Evolutionary conservation across 2,113 vertebrate genomes (phyloP).

Genomic region (Forbesichthys papilliferus): DNA sequence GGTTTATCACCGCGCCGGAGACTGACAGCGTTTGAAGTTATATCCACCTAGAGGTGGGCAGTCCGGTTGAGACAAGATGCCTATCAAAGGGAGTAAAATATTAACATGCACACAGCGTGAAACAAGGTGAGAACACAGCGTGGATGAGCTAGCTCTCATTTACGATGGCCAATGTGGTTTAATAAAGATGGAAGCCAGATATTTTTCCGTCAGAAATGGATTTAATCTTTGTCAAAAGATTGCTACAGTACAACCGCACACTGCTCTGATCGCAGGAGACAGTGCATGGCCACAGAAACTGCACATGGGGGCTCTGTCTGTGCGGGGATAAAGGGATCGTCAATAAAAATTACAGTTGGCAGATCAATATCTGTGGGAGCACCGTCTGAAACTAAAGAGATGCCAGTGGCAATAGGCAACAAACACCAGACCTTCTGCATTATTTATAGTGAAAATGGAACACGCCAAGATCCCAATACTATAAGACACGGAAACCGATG

Average conservation of each 20-base stretch:
- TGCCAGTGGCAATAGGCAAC: conserved; percentile 34
- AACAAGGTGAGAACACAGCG: conserved; percentile 18
- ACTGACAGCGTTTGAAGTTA: conserved; percentile 63
- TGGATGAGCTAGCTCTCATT: conserved; percentile 10
- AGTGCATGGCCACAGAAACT: not conserved
- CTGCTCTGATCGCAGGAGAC: not conserved
- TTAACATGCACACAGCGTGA: not conserved
- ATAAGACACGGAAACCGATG: too few species aligned
- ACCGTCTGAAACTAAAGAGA: not conserved
- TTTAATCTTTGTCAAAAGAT: not conserved
- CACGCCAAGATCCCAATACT: too few species aligned
- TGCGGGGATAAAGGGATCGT: conserved; percentile 29
- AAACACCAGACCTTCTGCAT: conserved; percentile 6
- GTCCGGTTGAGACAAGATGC: conserved; percentile 31
- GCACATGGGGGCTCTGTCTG: conserved; percentile 13
- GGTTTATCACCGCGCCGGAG: conserved; percentile 58
- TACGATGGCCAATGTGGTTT: conserved; percentile 15
- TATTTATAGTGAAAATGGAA: conserved; percentile 2
- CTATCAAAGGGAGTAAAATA: conserved; percentile 22
- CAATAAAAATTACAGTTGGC: conserved; percentile 53
- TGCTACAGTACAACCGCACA: not conserved
- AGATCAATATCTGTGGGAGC: conserved; percentile 58
- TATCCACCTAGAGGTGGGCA: conserved; percentile 52
- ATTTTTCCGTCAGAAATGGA: not conserved
- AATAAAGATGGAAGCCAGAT: conserved; percentile 23